Evolutionary conservation across 53 echinoderm and acorn worm genomes (phyloP).

Genomic region (Actinopyga echinites): DNA sequence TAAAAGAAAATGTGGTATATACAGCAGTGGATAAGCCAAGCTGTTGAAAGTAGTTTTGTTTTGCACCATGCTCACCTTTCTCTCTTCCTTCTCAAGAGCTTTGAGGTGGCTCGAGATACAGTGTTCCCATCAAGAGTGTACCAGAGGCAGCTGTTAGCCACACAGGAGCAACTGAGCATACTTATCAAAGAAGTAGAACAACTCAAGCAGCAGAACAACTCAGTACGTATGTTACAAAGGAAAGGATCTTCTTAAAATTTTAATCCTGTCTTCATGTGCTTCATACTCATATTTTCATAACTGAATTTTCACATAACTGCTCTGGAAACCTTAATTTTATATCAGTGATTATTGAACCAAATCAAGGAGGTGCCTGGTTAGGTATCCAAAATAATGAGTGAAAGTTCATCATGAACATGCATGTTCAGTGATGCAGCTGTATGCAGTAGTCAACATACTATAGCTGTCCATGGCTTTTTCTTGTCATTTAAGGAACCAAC

Average conservation of each 20-base stretch:
- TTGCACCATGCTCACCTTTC: no score
- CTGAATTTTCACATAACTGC: no score
- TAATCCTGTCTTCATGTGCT: no score
- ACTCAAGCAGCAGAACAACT: background rate
- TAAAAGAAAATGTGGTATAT: no score
- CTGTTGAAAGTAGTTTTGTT: no score
- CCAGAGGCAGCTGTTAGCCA: conserved; percentile 69
- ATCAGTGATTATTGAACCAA: no score
- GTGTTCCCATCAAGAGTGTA: conserved; percentile 79
- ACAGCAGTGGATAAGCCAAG: no score
- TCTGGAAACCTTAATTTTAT: no score
- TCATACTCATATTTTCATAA: no score
- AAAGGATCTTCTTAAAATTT: background rate
- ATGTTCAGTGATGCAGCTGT: background rate
- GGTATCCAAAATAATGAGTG: background rate
- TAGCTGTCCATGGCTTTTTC: no score
- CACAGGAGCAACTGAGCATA: conserved; percentile 54
- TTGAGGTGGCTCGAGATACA: conserved; percentile 75
- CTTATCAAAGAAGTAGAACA: conserved; percentile 49
- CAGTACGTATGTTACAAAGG: background rate
- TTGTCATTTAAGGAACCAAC: no score
- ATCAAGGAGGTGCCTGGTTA: no score
- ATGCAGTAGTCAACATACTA: background rate
- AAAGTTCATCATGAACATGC: background rate
- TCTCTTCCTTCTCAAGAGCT: conserved; percentile 55